phyloP scores from a whole-genome alignment of 2,113 vertebrate species.

The Polypterus bichir region DNA sequence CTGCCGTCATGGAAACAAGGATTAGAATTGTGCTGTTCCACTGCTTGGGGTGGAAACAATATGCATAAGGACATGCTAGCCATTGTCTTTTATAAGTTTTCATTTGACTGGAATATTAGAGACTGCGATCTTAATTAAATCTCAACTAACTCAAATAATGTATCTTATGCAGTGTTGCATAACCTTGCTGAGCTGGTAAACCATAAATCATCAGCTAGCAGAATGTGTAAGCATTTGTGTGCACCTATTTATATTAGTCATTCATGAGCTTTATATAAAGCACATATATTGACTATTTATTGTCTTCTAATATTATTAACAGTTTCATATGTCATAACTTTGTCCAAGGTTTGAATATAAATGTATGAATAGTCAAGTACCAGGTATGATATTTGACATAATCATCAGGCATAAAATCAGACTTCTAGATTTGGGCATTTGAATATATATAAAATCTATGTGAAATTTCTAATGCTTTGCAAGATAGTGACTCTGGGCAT shows the following conservation, averaged over 20 bases:
- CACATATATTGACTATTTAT: no score
- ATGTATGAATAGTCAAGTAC: no score
- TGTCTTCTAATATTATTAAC: no score
- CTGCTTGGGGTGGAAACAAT: conserved; percentile 74
- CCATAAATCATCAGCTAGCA: conserved; percentile 64
- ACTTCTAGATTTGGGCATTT: no score
- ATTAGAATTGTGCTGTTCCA: conserved; percentile 71
- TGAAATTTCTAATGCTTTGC: no score
- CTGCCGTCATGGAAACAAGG: conserved; percentile 79
- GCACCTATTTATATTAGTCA: no score
- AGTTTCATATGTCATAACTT: no score
- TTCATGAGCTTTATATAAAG: no score
- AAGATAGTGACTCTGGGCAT: not conserved
- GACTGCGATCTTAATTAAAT: conserved; percentile 97
- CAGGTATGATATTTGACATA: no score
- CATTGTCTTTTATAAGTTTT: conserved; percentile 82
- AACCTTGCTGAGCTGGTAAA: conserved; percentile 66
- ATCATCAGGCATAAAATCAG: no score
- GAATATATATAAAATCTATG: no score
- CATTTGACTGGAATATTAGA: conserved; percentile 83
- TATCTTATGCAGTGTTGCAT: conserved; percentile 70
- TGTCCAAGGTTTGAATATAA: no score
- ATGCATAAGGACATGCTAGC: conserved; percentile 63
- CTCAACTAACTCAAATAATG: conserved; percentile 79
- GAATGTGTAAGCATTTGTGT: conserved; percentile 31